A percentile compares a stretch with the other conserved stretches of the same genome.
phyloP scores from a whole-genome alignment of 2,888 invertebrate genomes.

The Drosophila koepferae region DNA sequence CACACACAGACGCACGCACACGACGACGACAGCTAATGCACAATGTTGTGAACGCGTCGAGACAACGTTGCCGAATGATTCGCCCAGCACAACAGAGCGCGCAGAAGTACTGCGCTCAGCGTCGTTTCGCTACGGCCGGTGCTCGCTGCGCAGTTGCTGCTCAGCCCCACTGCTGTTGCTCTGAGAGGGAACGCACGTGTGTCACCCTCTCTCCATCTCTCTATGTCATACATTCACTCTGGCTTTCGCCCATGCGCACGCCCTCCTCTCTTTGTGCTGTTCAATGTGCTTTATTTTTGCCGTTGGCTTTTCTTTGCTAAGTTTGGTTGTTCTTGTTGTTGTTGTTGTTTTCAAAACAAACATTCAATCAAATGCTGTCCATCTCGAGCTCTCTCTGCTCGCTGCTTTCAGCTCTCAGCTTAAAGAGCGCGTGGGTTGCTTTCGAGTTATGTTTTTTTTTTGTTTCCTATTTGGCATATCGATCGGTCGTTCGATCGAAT shows the following conservation, averaged over 20 bases:
- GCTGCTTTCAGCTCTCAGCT: conserved; percentile 8
- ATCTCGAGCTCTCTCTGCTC: conserved; percentile 2
- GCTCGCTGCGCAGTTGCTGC: conserved; percentile 10
- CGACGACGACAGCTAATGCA: conserved; percentile 48
- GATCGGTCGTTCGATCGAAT: conserved; percentile 23
- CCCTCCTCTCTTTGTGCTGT: neutral
- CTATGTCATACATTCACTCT: neutral
- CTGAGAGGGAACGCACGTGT: conserved; percentile 37
- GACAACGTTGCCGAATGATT: conserved; percentile 64
- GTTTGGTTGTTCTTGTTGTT: conserved; percentile 13
- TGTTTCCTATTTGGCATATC: conserved; percentile 17
- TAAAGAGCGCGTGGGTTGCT: conserved; percentile 56
- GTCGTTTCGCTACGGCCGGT: neutral
- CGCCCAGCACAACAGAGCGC: conserved; percentile 39
- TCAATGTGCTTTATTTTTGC: conserved; percentile 4
- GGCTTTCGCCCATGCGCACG: conserved; percentile 3
- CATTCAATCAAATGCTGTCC: conserved; percentile 58
- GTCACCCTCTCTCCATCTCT: conserved; percentile 17
- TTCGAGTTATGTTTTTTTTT: conserved; percentile 38
- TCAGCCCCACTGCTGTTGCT: neutral
- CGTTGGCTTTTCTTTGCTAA: conserved; percentile 1
- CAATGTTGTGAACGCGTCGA: conserved; percentile 70
- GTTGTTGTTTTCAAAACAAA: conserved; percentile 62
- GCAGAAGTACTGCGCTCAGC: conserved; percentile 66
- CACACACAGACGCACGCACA: conserved; percentile 16